Base-by-base conservation (phyloP, 2,888 invertebrate genomes). In the Strigamia crassipes region DNA sequence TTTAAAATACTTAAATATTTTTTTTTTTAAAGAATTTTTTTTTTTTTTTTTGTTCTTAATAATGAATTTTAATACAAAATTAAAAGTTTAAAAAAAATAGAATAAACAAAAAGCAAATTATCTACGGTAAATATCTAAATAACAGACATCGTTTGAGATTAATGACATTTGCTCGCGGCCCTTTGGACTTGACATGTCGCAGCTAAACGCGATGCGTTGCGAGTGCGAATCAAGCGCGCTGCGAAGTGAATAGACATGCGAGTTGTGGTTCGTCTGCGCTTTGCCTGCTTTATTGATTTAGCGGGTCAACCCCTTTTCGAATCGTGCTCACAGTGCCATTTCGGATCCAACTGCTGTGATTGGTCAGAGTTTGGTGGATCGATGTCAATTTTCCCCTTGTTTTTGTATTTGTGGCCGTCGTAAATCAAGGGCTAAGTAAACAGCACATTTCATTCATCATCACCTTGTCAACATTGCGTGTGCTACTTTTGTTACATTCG, bases 381-480 rank as follows among this genome's bases (percentile, higher is more conserved):
- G 73, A 73, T 73, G 73, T 27, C 73, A 73, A 73, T 73, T 73
- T 73, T 73, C 73, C 31, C 73, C 73, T 73, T 73, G 73, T 73
- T 73, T 73, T 73, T 73, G 27, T 73, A 31, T 73, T 73, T 31
- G 73, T 73, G 73, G 73, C 73, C 73, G 31, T 73, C 73, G 73
- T 73, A 73, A 73, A 73, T 73, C 73, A 73, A 73, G n/a, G 73
- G 73, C 73, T 73, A 73, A 73, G 73, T 31, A 73, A 73, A 73
- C 73, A 73, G 31, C 73, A 73, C 73, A 73, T 73, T 73, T 73
- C 73, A 73, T 73, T 73, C 73, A 73, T 73, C 73, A 73, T 73
- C 73, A 73, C 73, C 73, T 73, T 73, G 73, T 73, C 73, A 73
- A 73, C 73, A 73, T 73, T 73, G 73, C 73, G 73, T 73, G 73